Base-by-base conservation (phyloP, 2,888 invertebrate genomes). In the Biston stratarius region DNA sequence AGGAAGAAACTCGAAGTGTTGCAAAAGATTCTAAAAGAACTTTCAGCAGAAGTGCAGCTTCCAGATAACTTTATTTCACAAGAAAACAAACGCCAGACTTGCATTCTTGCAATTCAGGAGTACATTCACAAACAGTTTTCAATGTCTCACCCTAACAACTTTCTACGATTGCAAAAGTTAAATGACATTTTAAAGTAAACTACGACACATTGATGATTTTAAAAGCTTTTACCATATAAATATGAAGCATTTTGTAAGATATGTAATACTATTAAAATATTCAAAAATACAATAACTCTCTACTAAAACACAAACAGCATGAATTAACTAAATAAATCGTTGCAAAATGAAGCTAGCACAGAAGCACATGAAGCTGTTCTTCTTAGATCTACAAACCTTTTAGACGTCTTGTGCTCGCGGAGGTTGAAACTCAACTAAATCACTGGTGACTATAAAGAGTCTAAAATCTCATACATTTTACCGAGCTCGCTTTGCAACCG, bases 361-460 rank as follows among this genome's bases (percentile, higher is more conserved):
- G 65, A 67, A 59, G 52, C 52, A 53, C 48, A 58, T 0, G 53
- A 57, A 36, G 12, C 34, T 14, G 44, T 40, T 7, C 10, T 14
- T 59, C 67, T 38, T 42, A 53, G 42, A 12, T 51, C 60, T 67
- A 76, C 79, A 72, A 61, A 79, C 83, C 74, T 69, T 42, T 45
- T 48, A 51, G 71, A 68, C 79, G 79, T 80, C 77, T 72, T 65
- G 64, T 70, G 67, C 63, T 59, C 53, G 53, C 75, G 78, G 70
- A 64, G 71, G 70, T 76, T 74, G 61, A 67, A 78, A 68, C 79
- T 78, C 74, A 60, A 83, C 83, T 83, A 76, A 81, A 63, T 70
- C 53, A 72, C 60, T 53, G 71, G 33, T 61, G 71, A 82, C 81
- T 63, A 62, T 60, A 70, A 69, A 62, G 63, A 67, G 66, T 73